Evolutionary conservation across 2,797 vertebrate species (phyloP), one percentile per base, ranked within the genome.

Genomic region (Esox lucius): DNA sequence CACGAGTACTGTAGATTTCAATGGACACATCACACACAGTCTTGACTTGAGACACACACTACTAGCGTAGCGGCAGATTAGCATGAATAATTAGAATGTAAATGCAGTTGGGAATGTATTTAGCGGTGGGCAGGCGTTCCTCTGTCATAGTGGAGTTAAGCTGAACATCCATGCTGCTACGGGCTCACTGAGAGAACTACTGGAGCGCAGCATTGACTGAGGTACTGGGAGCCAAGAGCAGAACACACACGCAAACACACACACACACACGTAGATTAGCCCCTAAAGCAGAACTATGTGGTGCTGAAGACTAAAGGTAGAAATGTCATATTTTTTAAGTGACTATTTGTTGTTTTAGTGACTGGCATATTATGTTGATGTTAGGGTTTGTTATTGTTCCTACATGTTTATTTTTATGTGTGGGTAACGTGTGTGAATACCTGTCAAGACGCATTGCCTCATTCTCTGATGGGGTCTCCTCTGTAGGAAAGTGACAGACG

Each of bases 271-370:
- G 70, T 8, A 7, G 89, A 91, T 92, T 91, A 91, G 78, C 80
- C 83, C 81, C 80, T 64, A 79, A 81, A 81, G 82, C 82, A 88
- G 78, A 83, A 66, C 80, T 75, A 80, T 77, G 82, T 33, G 26
- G 17, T 46, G 69, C 81, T 39, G 49, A 19, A 51, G 46, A 17
- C 15, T 87, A 78, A 81, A 9, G 84, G 87, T 87, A 66, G 83
- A 84, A 84, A 88, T 85, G 89, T 90, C 88, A 81, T 39, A 76
- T 82, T 90, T 91, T 59, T 88, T 88, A 91, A 90, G 87, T 91
- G 90, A 85, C 81, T 87, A 87, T 90, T 91, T 90, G 86, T 91
- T 87, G 87, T 87, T 80, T 90, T 87, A 87, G 87, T 85, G 86
- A 86, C 76, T 85, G 80, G 84, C 84, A 88, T 84, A 86, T 90